These are phyloP conservation scores for Melieria crassipennis DNA, from an alignment of 2,888 invertebrate species.

Conservation along the genomic window DNA sequence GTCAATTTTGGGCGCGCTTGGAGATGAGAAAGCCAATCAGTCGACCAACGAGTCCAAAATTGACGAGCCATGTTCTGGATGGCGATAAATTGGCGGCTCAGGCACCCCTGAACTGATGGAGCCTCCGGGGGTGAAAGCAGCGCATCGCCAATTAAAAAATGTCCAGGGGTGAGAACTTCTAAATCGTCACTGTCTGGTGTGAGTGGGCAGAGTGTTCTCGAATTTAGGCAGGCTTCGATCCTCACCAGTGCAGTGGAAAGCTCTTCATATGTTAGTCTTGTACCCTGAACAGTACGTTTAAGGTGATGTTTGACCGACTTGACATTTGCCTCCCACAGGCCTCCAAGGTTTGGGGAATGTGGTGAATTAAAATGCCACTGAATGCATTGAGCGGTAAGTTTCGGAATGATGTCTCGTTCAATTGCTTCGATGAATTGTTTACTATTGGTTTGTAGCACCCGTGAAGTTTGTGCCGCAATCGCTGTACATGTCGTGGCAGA, in stretches of 20 bases:
- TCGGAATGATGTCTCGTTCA: slow-evolving; percentile 4
- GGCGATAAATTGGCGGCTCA: slow-evolving; percentile 24
- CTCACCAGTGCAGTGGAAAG: slow-evolving; percentile 22
- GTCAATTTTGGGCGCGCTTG: slow-evolving; percentile 41
- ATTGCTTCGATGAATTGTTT: not conserved
- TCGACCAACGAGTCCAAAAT: slow-evolving; percentile 38
- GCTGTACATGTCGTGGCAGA: slow-evolving; percentile 24
- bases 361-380: slow-evolving; percentile 36
- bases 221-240: slow-evolving; percentile 35
- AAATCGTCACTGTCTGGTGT: slow-evolving; percentile 31
- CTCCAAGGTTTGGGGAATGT: slow-evolving; percentile 23
- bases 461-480: slow-evolving; percentile 12
- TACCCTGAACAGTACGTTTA: slow-evolving; percentile 21
- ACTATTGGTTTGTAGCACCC: not conserved
- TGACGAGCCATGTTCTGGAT: slow-evolving; percentile 25
- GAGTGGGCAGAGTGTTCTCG: slow-evolving; percentile 30
- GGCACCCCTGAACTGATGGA: not conserved
- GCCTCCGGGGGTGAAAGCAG: slow-evolving; percentile 29
- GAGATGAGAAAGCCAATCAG: slow-evolving; percentile 40
- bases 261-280: slow-evolving; percentile 26
- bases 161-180: slow-evolving; percentile 31
- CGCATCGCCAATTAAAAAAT: slow-evolving; percentile 37
- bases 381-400: slow-evolving; percentile 16
- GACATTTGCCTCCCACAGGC: slow-evolving; percentile 27
- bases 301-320: slow-evolving; percentile 23